Evolutionary conservation across 1,140 invertebrate genomes (phyloP), one percentile per base, ranked within the genome.

Genomic region (Lepidostoma basale): DNA sequence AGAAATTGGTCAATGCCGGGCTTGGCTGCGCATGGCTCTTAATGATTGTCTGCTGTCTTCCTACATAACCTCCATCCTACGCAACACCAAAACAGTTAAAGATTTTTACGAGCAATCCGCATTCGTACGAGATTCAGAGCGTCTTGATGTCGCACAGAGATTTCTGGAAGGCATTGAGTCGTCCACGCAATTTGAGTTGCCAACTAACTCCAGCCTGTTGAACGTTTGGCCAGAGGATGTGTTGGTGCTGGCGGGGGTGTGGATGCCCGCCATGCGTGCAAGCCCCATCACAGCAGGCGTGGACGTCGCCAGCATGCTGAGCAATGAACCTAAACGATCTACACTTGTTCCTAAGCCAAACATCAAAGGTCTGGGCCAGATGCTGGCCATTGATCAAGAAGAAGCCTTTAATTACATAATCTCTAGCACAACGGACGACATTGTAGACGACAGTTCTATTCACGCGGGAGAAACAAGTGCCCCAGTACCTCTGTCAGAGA

Each of bases 141-240:
- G 89, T n/a, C 80, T 94, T 30, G 92, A 95, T 75, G 87, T 94
- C 1, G 87, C 90, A 5, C 87, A 90, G 73, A 85, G 87, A 73
- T 81, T 93, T 4, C 81, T 96, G 36, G 88, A 92, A 75, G 92
- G 89, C 33, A 77, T 96, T n/a, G 90, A 93, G 75, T 82, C 85
- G 23, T 88, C 90, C 76, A 82, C 89, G n/a, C 79, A 85, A 23
- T 97, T 98, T 76, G 85, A 91, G 64, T 79, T 98, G 60, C 91
- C 92, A 2, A 91, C 87, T 67, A 97, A 97, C 84, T 93, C 93
- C 0, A 94, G 91, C 75, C 77, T 96, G 5, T 79, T 98, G 0
- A 98, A 98, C 80, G 87, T 87, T 36, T 98, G 96, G 96, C 90
- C 90, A 0, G 88, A 88, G 68, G 88, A 89, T n/a, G 91, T 95